Evolutionary conservation across 2,113 vertebrate genomes (phyloP).

Genomic region (Origma solitaria): DNA sequence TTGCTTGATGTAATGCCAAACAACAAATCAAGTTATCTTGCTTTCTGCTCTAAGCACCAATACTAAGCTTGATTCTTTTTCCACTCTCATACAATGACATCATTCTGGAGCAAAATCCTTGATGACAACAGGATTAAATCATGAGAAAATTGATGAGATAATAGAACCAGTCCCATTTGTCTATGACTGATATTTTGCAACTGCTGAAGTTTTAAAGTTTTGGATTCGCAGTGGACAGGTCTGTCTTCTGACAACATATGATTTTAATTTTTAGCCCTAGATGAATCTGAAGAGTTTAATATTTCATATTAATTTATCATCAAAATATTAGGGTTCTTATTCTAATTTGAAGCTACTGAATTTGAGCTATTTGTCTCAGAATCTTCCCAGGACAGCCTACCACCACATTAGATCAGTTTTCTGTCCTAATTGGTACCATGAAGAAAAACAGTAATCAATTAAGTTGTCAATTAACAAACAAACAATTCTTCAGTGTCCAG

Average conservation of each 20-base stretch:
- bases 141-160: neutral
- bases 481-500: neutral
- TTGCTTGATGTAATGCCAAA: neutral
- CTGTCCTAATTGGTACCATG: neutral
- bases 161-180: neutral
- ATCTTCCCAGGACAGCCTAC: neutral
- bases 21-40: neutral
- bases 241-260: fast-evolving
- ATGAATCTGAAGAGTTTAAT: neutral
- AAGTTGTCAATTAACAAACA: neutral
- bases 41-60: neutral
- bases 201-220: neutral
- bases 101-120: neutral
- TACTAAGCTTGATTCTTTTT: neutral
- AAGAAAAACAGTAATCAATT: neutral
- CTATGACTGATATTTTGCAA: neutral
- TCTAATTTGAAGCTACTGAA: neutral
- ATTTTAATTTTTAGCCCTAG: neutral
- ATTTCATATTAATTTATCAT: neutral
- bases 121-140: neutral
- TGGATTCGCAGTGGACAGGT: neutral
- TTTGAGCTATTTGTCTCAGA: neutral
- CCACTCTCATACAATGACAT: neutral
- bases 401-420: neutral
- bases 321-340: neutral